Base-by-base conservation (phyloP, 2,113 vertebrate species). In the Nematolebias whitei region DNA sequence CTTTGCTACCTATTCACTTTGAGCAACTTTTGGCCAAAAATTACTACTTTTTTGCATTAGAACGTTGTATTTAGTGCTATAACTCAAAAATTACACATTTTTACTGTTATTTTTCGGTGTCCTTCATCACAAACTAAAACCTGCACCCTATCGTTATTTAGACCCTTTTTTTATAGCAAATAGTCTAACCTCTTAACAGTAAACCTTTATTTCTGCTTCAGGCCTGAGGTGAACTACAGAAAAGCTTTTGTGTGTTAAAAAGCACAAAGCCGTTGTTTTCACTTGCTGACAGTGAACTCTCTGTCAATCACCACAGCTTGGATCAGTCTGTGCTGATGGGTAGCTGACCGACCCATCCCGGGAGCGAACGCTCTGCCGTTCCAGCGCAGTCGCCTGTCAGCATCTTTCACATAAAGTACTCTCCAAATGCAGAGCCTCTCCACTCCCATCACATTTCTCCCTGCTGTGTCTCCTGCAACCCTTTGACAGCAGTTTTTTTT, bases 321-420 rank as follows among this genome's bases (percentile, higher is more conserved):
- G 79, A 78, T 87, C 63, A 83, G 63, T 59, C 62, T 0, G 16
- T 44, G 51, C 64, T 75, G 82, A 84, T 58, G 58, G 52, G 48
- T 68, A 72, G 73, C 72, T 80, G 83, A 71, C 79, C 69, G 63
- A 51, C 62, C 63, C 68, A 67, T 71, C 68, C 81, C 49, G 79
- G 80, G 74, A 79, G 44, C 45, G 29, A 76, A 59, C 13, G 56
- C 65, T 20, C 40, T 71, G 81, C 76, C 83, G 78, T 83, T 79
- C 77, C 68, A 69, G 24, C 68, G 55, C 85, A 67, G 80, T 63
- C 68, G 56, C 58, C 85, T 74, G 83, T 88, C 89, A 86, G 78
- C 84, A 87, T 79, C 79, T 88, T 86, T 88, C 84, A 82, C 80
- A 74, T 60, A 63, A 39, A 69, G 74, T 65, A 83, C 71, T 54